phyloP scores from a whole-genome alignment of 2,888 invertebrate species.

The Ophonus ardosiacus region DNA sequence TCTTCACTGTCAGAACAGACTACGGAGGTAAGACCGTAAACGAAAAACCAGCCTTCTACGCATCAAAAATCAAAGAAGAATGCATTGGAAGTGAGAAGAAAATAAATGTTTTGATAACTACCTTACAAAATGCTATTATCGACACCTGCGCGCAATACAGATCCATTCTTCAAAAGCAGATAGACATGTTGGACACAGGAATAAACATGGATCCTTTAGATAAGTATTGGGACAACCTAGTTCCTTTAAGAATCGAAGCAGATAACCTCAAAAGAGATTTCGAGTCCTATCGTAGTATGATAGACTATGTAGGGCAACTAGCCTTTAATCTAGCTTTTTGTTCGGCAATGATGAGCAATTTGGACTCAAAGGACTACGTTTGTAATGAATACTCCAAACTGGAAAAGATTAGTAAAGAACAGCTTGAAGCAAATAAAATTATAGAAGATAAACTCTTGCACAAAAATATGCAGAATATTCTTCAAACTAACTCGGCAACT shows the following conservation, averaged over 20 bases:
- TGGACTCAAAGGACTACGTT: constrained; percentile 48
- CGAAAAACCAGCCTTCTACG: neutral
- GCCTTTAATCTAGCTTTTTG: constrained; percentile 59
- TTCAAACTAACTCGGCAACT: neutral
- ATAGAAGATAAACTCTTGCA: constrained; percentile 15
- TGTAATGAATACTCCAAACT: constrained; percentile 53
- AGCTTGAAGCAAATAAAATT: constrained; percentile 38
- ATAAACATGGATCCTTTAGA: constrained; percentile 15
- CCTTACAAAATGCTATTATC: constrained; percentile 30
- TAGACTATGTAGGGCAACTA: constrained; percentile 55
- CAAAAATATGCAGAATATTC: constrained; percentile 11
- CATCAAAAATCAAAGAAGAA: constrained; percentile 14
- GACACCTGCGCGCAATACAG: constrained; percentile 48
- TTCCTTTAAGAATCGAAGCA: constrained; percentile 43
- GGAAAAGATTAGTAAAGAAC: constrained; percentile 39
- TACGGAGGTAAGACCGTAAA: neutral
- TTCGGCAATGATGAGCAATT: constrained; percentile 46
- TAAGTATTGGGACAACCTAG: constrained; percentile 47
- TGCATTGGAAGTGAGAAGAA: constrained; percentile 50
- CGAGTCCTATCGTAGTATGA: constrained; percentile 43
- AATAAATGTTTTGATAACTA: constrained; percentile 49
- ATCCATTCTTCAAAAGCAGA: constrained; percentile 18
- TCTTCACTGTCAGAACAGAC: neutral
- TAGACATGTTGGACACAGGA: constrained; percentile 40
- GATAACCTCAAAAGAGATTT: constrained; percentile 38